Evolutionary conservation across 2,888 invertebrate species (phyloP), one percentile per base, ranked within the genome.

Genomic region (Lacanobia oleracea): DNA sequence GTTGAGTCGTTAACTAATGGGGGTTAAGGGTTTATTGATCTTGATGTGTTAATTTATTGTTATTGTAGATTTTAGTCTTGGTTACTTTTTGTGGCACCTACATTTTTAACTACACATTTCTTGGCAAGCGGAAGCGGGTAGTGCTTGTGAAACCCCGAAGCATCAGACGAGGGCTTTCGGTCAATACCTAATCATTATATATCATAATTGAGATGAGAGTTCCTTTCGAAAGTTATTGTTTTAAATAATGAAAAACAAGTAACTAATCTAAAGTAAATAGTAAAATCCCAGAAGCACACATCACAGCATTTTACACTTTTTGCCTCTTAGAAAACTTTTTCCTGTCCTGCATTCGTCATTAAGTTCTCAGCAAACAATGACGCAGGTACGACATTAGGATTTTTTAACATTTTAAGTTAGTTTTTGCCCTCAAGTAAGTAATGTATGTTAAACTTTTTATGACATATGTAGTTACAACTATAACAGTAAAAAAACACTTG

Each of bases 21-120:
- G 45, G 60, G 45, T 70, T 68, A 37, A 53, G 43, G n/a, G 43
- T 66, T 64, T 67, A 69, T 63, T 67, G 48, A 62, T 66, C 53
- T 62, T 79, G 57, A 70, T 76, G 61, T 62, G 77, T 66, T 70
- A 45, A 56, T 69, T 66, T 75, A 43, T 56, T 51, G 33, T n/a
- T 61, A 7, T 43, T 59, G 7, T 33, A 40, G 12, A 21, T 37
- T 23, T 23, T 14, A 23, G 23, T 59, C 3, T 40, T 59, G 12
- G 59, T 59, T 56, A n/a, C n/a, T n/a, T 33, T 56, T 33, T 18
- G 2, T 16, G 54, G 54, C 8, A 27, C 8, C 1, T 53, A 14
- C 7, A 33, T 54, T 56, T 56, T 27, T 8, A 18, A 18, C 10
- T 33, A 10, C 37, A n/a, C 37, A 5, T 33, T 10, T 18, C 37